These are phyloP conservation scores for Phyto melanocephala DNA, from an alignment of 2,888 invertebrate species.

Conservation along the genomic window DNA sequence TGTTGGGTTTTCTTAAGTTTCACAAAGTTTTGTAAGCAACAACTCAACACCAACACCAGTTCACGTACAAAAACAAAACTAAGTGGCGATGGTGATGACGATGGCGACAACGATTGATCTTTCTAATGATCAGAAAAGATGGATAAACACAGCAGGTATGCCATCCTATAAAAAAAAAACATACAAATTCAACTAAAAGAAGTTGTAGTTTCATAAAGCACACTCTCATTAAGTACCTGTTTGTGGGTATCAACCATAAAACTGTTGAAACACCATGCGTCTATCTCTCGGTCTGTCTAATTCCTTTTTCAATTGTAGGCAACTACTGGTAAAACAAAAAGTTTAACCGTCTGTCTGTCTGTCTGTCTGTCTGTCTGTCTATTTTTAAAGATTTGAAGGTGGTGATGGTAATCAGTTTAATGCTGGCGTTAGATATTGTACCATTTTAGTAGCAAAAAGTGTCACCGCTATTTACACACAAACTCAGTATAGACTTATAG, in stretches of 20 bases:
- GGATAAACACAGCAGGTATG: conserved; percentile 63
- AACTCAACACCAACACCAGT: conserved; percentile 23
- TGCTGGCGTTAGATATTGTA: conserved; percentile 63
- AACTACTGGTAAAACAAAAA: background rate
- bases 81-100: too few species aligned
- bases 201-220: conserved; percentile 11
- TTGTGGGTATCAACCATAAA: conserved; percentile 1
- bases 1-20: conserved; percentile 9
- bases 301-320: background rate
- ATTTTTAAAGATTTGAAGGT: conserved; percentile 57
- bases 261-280: conserved; percentile 3
- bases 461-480: conserved; percentile 59
- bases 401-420: conserved; percentile 64
- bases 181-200: conserved; percentile 2
- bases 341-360: background rate
- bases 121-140: conserved; percentile 65
- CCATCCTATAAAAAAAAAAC: conserved; percentile 30
- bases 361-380: background rate
- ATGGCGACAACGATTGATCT: conserved; percentile 65
- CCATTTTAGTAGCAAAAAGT: conserved; percentile 64
- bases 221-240: conserved; percentile 46
- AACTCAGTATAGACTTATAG: background rate
- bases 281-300: conserved; percentile 7
- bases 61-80: conserved; percentile 11
- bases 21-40: conserved; percentile 45